Evolutionary conservation across 2,113 vertebrate genomes (phyloP).

Genomic region (Sylvietta virens): DNA sequence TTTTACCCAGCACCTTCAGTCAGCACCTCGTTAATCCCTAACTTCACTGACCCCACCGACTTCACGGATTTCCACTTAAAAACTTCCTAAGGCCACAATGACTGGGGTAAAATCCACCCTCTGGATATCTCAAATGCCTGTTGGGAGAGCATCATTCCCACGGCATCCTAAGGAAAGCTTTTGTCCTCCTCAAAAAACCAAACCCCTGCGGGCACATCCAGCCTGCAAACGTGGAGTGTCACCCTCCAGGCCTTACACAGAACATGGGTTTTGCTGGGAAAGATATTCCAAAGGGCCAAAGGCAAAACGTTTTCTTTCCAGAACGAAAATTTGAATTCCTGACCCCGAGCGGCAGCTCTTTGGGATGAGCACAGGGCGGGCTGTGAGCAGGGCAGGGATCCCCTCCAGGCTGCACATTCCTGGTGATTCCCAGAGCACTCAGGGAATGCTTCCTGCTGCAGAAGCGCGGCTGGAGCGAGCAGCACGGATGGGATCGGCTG

Average conservation of each 20-base stretch:
- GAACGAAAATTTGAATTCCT: background rate
- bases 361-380: background rate
- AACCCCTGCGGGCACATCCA: background rate
- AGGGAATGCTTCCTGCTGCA: background rate
- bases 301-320: background rate
- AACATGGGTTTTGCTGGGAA: background rate
- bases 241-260: fast-evolving
- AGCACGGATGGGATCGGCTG: background rate
- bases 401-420: fast-evolving
- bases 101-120: background rate
- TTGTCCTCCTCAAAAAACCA: background rate
- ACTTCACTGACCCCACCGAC: too few species aligned
- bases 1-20: background rate
- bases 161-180: background rate
- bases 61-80: background rate
- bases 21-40: fast-evolving
- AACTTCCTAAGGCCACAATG: background rate
- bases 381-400: background rate
- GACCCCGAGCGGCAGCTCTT: background rate
- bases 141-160: background rate
- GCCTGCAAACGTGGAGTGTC: fast-evolving
- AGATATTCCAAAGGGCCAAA: background rate
- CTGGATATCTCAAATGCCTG: background rate
- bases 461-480: background rate
- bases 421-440: background rate